Evolutionary conservation across 2,797 vertebrate species (phyloP), one percentile per base, ranked within the genome.

Genomic region (Menidia menidia): DNA sequence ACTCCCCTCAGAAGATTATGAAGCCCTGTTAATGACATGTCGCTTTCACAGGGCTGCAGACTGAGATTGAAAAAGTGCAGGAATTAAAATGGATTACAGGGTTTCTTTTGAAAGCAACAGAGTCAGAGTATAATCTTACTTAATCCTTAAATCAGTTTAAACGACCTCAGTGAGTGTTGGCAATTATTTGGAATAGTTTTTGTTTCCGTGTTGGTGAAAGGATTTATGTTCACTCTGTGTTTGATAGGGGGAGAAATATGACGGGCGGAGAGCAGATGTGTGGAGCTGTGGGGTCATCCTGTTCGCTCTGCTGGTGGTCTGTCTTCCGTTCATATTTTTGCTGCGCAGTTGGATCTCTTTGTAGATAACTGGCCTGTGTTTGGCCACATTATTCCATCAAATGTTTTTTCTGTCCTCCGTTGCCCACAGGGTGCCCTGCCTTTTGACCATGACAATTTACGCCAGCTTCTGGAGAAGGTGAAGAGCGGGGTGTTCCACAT

Each of bases 221-320:
- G 45, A 67, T 67, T 70, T 10, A 44, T 4, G 6, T 9, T 51
- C 4, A 16, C 62, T 85, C 18, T 83, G 35, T 82, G 18, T 80
- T 81, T 68, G 41, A 15, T 78, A 98, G 96, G 96, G 96, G 0
- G 96, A 98, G 75, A 97, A 98, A 81, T 98, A 98, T 14, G 96
- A 98, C 0, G 96, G 96, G 4, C 93, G 96, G 53, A 91, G 96
- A 71, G 96, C 96, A 1, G 96, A 98, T 57, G 96, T 98, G 72
- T 98, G 96, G 96, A 98, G 96, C 89, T 98, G 96, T 61, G 96
- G 96, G 7, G 96, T 98, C 78, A 98, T 98, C 78, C 94, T 98
- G n/a, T 98, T 97, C 39, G 96, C 96, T 60, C 93, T 98, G 41
- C 93, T 98, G 8, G 96, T 98, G 96, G 96, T 97, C 87, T 90